phyloP scores from a whole-genome alignment of 2,888 invertebrate species.

The Hemicrepidius hirtus region DNA sequence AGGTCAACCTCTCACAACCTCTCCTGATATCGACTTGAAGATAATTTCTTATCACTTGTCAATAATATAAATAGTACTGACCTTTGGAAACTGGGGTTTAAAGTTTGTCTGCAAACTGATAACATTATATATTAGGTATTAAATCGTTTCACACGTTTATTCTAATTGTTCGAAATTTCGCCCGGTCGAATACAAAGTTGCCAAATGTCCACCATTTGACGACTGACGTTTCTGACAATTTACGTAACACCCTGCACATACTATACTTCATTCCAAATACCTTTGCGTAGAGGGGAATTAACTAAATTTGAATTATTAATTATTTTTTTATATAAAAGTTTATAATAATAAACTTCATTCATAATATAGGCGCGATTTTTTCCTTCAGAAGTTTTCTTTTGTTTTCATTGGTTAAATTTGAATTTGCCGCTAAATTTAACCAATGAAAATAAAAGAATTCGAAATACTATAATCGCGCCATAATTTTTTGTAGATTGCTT shows the following conservation, averaged over 20 bases:
- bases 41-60: conserved; percentile 39
- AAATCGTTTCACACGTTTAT: conserved; percentile 5
- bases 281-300: too few relatives aligned
- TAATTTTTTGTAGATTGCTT: too few relatives aligned
- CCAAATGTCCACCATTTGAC: conserved; percentile 46
- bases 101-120: conserved; percentile 54
- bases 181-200: conserved; percentile 38
- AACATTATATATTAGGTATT: conserved; percentile 47
- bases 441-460: too few relatives aligned
- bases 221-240: conserved; percentile 45
- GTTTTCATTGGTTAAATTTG: too few relatives aligned
- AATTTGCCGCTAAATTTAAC: too few relatives aligned
- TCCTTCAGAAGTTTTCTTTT: too few relatives aligned
- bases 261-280: too few relatives aligned
- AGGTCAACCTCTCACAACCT: conserved; percentile 20
- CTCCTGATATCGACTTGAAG: conserved; percentile 9
- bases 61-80: conserved; percentile 50
- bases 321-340: too few relatives aligned
- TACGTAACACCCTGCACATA: conserved; percentile 36
- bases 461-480: too few relatives aligned
- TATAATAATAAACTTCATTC: too few relatives aligned
- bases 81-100: conserved; percentile 57
- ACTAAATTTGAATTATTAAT: too few relatives aligned
- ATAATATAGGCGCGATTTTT: too few relatives aligned
- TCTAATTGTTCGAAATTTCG: conserved; percentile 11